phyloP scores from a whole-genome alignment of 1,140 invertebrate species.

The Cecropterus lyciades region DNA sequence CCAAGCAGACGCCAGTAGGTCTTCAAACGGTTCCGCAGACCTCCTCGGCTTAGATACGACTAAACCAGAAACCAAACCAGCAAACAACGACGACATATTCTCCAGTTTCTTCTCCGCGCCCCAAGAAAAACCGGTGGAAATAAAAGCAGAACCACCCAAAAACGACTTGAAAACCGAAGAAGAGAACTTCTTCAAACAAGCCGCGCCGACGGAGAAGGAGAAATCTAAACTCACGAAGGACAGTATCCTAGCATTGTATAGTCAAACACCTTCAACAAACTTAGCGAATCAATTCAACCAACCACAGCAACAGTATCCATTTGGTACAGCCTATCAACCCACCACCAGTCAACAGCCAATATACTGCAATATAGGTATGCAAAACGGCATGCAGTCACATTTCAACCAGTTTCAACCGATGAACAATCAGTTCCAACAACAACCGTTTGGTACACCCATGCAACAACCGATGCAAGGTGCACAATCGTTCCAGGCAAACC shows the following conservation, averaged over 20 bases:
- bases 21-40: slow-evolving; percentile 77
- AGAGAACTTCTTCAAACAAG: slow-evolving; percentile 95
- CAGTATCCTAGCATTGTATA: slow-evolving; percentile 96
- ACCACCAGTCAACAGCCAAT: slow-evolving; percentile 40
- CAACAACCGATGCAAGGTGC: slow-evolving; percentile 55
- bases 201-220: slow-evolving; percentile 89
- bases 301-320: slow-evolving; percentile 44
- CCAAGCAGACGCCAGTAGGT: slow-evolving; percentile 60
- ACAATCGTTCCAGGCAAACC: slow-evolving; percentile 47
- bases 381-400: slow-evolving; percentile 62
- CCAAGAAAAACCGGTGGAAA: slow-evolving; percentile 71
- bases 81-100: slow-evolving; percentile 90
- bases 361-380: slow-evolving; percentile 51
- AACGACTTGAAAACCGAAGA: slow-evolving; percentile 90
- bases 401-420: slow-evolving; percentile 65
- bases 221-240: slow-evolving; percentile 95
- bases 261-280: slow-evolving; percentile 84
- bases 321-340: slow-evolving; percentile 42
- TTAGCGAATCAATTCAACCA: slow-evolving; percentile 68
- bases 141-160: slow-evolving; percentile 67
- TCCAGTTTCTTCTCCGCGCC: slow-evolving; percentile 91
- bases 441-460: slow-evolving; percentile 30
- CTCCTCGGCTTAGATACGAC: slow-evolving; percentile 80
- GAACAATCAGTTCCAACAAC: slow-evolving; percentile 62
- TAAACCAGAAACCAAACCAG: slow-evolving; percentile 69